Conservation (phyloP, 2,113 vertebrate genomes). For the Promerops cafer region DNA sequence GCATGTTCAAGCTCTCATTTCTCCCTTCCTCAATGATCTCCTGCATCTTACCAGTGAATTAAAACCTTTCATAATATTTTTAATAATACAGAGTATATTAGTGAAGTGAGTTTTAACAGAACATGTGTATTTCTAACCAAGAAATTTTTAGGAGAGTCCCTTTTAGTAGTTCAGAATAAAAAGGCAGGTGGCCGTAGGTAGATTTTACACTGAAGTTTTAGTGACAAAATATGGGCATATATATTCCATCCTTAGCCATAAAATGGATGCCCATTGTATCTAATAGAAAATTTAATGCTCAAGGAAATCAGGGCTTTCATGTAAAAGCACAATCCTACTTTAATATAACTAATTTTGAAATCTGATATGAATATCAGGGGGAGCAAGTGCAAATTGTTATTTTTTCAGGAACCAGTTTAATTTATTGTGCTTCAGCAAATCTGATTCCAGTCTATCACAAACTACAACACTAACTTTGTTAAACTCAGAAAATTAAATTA, state of each 20-base stretch:
- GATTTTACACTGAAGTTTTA: not conserved
- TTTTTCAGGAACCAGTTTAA: not conserved
- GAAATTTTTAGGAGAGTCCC: not conserved
- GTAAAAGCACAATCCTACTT: not conserved
- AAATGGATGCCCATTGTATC: not conserved
- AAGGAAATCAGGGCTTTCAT: not conserved
- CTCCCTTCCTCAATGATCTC: not conserved
- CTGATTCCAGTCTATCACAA: not conserved
- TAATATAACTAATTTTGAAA: not conserved
- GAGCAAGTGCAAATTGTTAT: not conserved
- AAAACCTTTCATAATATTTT: not conserved
- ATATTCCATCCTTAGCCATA: not conserved
- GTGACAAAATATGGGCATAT: not conserved
- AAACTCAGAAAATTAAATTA: conserved; percentile 7
- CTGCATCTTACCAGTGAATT: not conserved
- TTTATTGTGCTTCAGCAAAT: not conserved
- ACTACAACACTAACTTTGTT: not conserved
- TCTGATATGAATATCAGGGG: not conserved
- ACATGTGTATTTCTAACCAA: not conserved
- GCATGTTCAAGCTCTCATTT: not conserved
- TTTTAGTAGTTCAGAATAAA: not conserved
- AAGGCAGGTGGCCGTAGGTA: not conserved
- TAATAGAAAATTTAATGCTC: not conserved
- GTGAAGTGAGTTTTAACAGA: not conserved
- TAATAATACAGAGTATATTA: not conserved